Conservation (phyloP, 2,797 vertebrate genomes). For the Rhincodon typus region DNA sequence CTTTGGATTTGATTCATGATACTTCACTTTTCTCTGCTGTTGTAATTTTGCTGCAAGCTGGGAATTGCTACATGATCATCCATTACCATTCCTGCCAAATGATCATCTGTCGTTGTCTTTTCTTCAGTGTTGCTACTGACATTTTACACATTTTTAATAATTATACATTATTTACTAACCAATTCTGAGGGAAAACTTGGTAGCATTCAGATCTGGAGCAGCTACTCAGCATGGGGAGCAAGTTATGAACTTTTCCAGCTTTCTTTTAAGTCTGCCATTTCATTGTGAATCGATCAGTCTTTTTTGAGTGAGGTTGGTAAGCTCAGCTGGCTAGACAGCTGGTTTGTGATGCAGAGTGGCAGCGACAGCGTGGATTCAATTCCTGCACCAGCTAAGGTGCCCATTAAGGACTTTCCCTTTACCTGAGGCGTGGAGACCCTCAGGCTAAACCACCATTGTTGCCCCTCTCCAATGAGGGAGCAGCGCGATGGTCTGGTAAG, state of each 20-base stretch:
- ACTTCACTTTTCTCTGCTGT: background rate
- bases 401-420: no score
- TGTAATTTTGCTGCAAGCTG: background rate
- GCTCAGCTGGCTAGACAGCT: no score
- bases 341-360: no score
- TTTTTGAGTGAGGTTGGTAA: background rate
- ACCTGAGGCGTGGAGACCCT: no score
- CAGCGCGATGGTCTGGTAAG: no score
- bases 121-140: background rate
- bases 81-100: background rate
- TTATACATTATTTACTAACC: background rate
- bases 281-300: background rate
- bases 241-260: background rate
- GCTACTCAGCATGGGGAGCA: background rate
- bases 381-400: no score
- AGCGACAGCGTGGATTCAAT: no score
- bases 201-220: background rate
- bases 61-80: background rate
- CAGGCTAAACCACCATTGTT: no score
- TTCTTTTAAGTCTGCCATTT: background rate
- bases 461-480: no score
- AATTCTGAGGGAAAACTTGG: background rate
- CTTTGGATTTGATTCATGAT: background rate
- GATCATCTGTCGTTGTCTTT: background rate
- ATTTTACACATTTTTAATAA: background rate